phyloP scores from a whole-genome alignment of 2,797 vertebrate genomes.

The Merluccius polli region DNA sequence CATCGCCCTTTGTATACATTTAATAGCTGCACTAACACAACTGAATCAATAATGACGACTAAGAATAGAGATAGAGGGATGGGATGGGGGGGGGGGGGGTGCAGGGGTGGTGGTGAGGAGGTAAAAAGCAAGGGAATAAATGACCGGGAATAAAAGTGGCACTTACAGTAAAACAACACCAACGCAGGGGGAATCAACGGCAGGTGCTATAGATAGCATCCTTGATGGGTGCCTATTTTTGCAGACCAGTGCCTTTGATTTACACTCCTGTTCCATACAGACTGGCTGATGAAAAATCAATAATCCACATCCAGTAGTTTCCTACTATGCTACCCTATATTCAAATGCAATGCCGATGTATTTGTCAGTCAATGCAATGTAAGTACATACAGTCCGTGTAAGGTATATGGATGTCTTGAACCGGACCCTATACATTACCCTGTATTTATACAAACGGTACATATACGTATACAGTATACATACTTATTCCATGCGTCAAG shows the following conservation, averaged over 20 bases:
- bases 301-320: not conserved
- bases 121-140: conserved; percentile 1
- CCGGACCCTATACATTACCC: not conserved
- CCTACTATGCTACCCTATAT: not conserved
- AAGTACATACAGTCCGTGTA: not conserved
- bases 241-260: conserved; percentile 14
- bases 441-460: not conserved
- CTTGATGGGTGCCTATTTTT: conserved; percentile 13
- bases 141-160: conserved; percentile 7
- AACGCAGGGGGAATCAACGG: not conserved
- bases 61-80: not conserved
- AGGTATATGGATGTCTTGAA: not conserved
- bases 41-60: conserved; percentile 9
- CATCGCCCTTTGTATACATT: not conserved
- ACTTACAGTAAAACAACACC: conserved; percentile 13
- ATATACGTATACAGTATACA: not conserved
- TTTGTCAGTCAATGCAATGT: not conserved
- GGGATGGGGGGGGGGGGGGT: not conserved
- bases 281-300: not conserved
- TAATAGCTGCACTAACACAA: not conserved
- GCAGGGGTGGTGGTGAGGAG: not conserved
- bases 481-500: not conserved
- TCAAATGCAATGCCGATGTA: not conserved
- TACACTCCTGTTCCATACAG: conserved; percentile 6
- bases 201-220: conserved; percentile 15